phyloP scores from a whole-genome alignment of 2,888 invertebrate species.

The Rotaria socialis region DNA sequence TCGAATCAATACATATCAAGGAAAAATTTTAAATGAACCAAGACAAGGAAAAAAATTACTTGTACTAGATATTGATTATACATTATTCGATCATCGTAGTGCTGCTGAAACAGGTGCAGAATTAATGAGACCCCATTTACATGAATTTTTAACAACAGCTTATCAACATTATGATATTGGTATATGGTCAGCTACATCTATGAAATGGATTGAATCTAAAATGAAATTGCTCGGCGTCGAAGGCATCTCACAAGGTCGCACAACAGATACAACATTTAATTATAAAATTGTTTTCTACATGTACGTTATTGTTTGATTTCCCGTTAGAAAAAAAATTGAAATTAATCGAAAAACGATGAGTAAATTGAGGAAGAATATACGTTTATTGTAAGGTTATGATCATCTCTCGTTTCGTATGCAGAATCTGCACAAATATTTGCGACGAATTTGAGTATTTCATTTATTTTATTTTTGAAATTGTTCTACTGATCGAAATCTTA shows the following conservation, averaged over 20 bases:
- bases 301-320: not conserved
- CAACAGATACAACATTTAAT: slow-evolving; percentile 66
- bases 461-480: too few relatives aligned
- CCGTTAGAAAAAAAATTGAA: too few relatives aligned
- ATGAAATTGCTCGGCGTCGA: slow-evolving; percentile 76
- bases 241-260: slow-evolving; percentile 15
- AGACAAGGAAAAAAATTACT: slow-evolving; percentile 79
- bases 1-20: slow-evolving; percentile 75
- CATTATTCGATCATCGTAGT: slow-evolving; percentile 88
- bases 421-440: too few relatives aligned
- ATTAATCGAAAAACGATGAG: too few relatives aligned
- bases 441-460: too few relatives aligned
- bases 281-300: slow-evolving; percentile 78
- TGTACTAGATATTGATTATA: slow-evolving; percentile 91
- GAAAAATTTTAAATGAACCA: slow-evolving; percentile 75
- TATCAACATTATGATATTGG: slow-evolving; percentile 80
- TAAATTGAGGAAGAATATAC: too few relatives aligned
- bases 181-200: slow-evolving; percentile 95
- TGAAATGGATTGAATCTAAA: slow-evolving; percentile 97
- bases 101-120: slow-evolving; percentile 80
- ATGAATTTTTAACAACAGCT: slow-evolving; percentile 77
- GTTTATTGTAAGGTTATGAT: too few relatives aligned
- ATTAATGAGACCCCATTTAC: slow-evolving; percentile 86
- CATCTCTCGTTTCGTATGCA: too few relatives aligned
- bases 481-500: too few relatives aligned